phyloP scores from a whole-genome alignment of 2,113 vertebrate genomes.

The Tenebrosternarchus preto region DNA sequence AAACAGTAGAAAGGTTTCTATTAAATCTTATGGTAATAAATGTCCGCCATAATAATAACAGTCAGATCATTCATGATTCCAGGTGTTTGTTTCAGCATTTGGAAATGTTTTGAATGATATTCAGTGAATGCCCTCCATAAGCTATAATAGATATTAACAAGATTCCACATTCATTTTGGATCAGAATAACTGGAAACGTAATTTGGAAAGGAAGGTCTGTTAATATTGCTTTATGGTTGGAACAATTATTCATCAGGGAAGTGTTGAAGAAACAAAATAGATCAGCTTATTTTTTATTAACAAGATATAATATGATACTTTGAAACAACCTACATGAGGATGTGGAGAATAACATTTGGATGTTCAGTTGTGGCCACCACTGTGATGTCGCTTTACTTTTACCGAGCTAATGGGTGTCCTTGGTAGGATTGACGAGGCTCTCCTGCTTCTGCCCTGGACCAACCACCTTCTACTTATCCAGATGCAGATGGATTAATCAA shows the following conservation, averaged over 20 bases:
- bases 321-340: neutral
- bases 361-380: neutral
- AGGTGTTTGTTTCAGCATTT: neutral
- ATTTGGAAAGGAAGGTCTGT: neutral
- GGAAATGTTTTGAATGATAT: neutral
- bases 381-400: too few relatives aligned
- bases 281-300: neutral
- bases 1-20: neutral
- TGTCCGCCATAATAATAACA: neutral
- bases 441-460: too few relatives aligned
- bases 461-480: too few relatives aligned
- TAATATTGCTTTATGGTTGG: slow-evolving; percentile 20
- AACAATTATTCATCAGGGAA: neutral
- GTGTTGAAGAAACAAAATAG: neutral
- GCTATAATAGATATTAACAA: neutral
- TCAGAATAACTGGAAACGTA: neutral
- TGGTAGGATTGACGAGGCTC: too few relatives aligned
- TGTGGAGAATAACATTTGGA: neutral
- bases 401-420: too few relatives aligned
- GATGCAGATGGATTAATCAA: too few relatives aligned
- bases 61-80: neutral
- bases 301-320: neutral
- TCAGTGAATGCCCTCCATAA: neutral
- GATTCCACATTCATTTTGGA: neutral
- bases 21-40: neutral